These are phyloP conservation scores for Coilia nasus DNA, from an alignment of 2,797 vertebrate genomes.

Conservation along the genomic window DNA sequence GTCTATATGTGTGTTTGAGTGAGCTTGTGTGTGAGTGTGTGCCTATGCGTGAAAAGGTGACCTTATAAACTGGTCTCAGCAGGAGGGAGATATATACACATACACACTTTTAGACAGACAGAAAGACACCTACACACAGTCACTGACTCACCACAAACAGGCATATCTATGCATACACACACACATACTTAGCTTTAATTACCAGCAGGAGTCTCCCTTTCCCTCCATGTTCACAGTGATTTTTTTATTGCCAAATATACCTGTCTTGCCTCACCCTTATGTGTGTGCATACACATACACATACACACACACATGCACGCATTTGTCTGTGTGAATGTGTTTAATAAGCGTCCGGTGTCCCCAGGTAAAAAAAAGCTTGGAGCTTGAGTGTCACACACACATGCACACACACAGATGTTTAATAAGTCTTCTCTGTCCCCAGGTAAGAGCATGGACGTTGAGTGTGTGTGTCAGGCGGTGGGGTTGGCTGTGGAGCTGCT, in stretches of 20 bases:
- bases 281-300: background rate
- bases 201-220: background rate
- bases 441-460: slow-evolving; percentile 57
- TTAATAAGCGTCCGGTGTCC: background rate
- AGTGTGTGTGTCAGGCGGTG: slow-evolving; percentile 46
- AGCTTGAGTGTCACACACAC: no score
- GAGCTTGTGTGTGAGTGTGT: slow-evolving; percentile 9
- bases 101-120: background rate
- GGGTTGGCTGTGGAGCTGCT: slow-evolving; percentile 64
- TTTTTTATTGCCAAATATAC: background rate
- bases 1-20: slow-evolving; percentile 11
- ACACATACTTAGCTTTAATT: background rate
- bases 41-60: slow-evolving; percentile 1
- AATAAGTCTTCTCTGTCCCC: slow-evolving; percentile 12
- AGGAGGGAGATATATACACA: background rate
- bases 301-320: no score
- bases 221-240: background rate
- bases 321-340: slow-evolving; percentile 4
- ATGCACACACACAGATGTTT: no score
- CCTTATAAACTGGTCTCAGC: slow-evolving; percentile 1
- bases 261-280: background rate
- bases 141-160: no score
- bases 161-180: background rate
- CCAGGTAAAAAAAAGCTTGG: slow-evolving; percentile 58
- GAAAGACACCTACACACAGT: background rate